Evolutionary conservation across 2,113 vertebrate genomes (phyloP), one percentile per base, ranked within the genome.

Genomic region (Toxotes jaculatrix): DNA sequence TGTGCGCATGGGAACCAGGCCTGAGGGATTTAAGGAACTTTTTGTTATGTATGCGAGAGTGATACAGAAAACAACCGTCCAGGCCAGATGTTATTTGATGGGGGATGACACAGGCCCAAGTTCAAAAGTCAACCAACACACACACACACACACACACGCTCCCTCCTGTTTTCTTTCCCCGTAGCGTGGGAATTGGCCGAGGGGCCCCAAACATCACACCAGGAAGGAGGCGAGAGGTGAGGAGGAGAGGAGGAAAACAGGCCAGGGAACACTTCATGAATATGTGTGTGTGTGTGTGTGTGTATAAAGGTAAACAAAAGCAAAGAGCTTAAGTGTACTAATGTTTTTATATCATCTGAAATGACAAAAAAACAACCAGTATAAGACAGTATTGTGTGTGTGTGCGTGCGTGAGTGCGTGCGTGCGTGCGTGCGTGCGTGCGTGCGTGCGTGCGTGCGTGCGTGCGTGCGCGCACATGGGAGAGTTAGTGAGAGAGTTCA

Each of bases 121-220:
- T 77, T 82, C 66, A 85, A 57, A 91, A 77, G 91, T 89, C 88
- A 84, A 61, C 71, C 83, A 74, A 74, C 70, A 74, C 65, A 77
- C 45, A 86, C 6, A 36, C 6, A 36, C 34, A 69, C 6, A 85
- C 84, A 82, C 56, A 49, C 63, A 76, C 5, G 17, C 74, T 73
- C 84, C 73, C 80, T 90, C 77, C 76, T 88, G 89, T 92, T 92
- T 93, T 89, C 80, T 79, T 92, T 87, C 80, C 82, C 88, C 14
- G 31, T 56, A 86, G 88, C 89, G 89, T 94, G 93, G 91, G 92
- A 94, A 92, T 88, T 79, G 77, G 63, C 77, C 13, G 1, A 55
- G 68, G 75, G 86, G 84, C 83, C 88, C 72, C 68, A 69, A 89
- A 90, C 91, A 87, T 86, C 87, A 85, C 89, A 88, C 87, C 89